Percentiles rank a stretch among this genome's conserved stretches.
phyloP scores from a whole-genome alignment of 2,797 vertebrate genomes.

The Sandelia bainsii region DNA sequence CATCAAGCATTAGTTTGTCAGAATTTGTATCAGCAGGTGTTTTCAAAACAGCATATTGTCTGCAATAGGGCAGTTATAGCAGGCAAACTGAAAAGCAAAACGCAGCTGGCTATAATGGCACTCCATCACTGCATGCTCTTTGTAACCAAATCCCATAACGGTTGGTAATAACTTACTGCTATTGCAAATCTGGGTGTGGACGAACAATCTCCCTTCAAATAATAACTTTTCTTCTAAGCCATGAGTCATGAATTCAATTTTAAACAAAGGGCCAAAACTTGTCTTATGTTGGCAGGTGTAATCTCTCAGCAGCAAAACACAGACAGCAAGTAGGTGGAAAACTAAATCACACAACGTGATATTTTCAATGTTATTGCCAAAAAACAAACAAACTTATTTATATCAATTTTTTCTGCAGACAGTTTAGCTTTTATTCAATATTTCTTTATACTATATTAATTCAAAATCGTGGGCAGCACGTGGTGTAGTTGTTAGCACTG shows the following conservation, averaged over 20 bases:
- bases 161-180: not conserved
- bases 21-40: not conserved
- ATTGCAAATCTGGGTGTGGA: not conserved
- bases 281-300: not conserved
- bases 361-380: too few relatives aligned
- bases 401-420: too few relatives aligned
- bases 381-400: too few relatives aligned
- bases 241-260: slow-evolving; percentile 2
- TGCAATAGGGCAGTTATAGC: not conserved
- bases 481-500: too few relatives aligned
- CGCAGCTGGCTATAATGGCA: not conserved
- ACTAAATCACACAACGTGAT: not conserved
- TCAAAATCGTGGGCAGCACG: too few relatives aligned
- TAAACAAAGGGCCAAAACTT: not conserved
- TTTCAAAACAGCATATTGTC: not conserved
- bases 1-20: not conserved
- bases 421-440: too few relatives aligned
- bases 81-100: not conserved
- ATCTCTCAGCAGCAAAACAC: not conserved
- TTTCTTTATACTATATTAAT: too few relatives aligned
- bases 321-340: not conserved
- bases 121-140: not conserved
- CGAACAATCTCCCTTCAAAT: not conserved
- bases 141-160: not conserved
- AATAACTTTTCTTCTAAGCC: slow-evolving; percentile 1